Conservation (phyloP, 2,113 vertebrate genomes). For the Larimichthys crocea region DNA sequence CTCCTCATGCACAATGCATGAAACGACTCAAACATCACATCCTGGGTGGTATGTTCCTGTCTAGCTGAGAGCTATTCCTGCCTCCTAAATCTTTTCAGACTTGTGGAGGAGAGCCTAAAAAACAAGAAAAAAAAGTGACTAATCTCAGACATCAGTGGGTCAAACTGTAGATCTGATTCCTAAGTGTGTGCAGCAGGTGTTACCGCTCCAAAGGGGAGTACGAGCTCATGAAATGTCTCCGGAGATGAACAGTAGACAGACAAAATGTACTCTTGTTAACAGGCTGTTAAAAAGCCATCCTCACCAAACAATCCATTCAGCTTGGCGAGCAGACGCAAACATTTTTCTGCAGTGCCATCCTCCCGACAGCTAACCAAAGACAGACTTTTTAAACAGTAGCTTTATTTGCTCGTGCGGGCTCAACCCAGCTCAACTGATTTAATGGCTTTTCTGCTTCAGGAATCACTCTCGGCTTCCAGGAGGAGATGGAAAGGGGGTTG, state of each 20-base stretch:
- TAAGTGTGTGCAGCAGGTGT: constrained; percentile 23
- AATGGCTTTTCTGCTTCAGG: constrained; percentile 60
- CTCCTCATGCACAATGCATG: neutral
- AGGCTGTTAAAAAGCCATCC: constrained; percentile 28
- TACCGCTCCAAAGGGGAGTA: neutral
- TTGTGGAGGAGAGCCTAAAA: too few relatives aligned
- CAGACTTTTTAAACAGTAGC: constrained; percentile 58
- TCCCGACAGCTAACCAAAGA: constrained; percentile 33
- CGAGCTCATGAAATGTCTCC: neutral
- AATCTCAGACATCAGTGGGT: too few relatives aligned
- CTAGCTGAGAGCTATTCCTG: too few relatives aligned
- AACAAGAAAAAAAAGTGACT: too few relatives aligned
- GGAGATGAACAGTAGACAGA: constrained; percentile 1
- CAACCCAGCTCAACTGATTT: constrained; percentile 60
- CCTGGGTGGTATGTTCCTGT: too few relatives aligned
- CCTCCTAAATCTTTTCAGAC: too few relatives aligned
- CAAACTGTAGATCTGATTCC: neutral
- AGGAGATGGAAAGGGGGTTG: constrained; percentile 45
- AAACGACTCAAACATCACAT: neutral
- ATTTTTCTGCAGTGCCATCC: neutral
- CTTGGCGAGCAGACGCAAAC: constrained; percentile 7
- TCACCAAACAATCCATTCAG: neutral
- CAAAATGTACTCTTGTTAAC: constrained; percentile 24
- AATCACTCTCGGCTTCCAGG: constrained; percentile 53
- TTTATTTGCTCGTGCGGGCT: constrained; percentile 58